Percentiles rank a stretch among this genome's conserved stretches.
Evolutionary conservation across 2,888 invertebrate genomes (phyloP).

Genomic region (Odontomyia ornata): DNA sequence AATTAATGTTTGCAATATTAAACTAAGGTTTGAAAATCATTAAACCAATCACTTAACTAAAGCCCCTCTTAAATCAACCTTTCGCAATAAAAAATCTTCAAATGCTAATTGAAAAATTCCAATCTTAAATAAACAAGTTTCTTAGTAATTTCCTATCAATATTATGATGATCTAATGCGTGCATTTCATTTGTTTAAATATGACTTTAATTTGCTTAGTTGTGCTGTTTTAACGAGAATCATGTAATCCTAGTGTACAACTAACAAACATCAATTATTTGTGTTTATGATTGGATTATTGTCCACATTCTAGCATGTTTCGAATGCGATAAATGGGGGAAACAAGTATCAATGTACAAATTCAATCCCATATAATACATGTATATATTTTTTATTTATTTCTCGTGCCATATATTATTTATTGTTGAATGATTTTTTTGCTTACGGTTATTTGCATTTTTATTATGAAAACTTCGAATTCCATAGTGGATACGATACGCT

Average conservation of each 20-base stretch:
- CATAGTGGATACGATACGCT: not conserved
- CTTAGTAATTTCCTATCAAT: not conserved
- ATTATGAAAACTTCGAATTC: slow-evolving; percentile 12
- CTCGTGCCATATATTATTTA: not conserved
- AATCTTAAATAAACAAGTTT: not conserved
- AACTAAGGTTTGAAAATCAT: too few species aligned
- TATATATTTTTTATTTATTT: slow-evolving; percentile 3
- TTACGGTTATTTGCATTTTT: slow-evolving; percentile 31
- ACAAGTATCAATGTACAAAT: not conserved
- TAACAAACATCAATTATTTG: not conserved
- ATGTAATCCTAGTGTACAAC: not conserved
- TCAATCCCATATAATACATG: not conserved
- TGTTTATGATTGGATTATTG: slow-evolving; percentile 4
- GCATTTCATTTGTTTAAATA: not conserved
- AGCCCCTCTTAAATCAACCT: too few species aligned
- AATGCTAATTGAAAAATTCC: slow-evolving; percentile 11
- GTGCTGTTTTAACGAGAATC: not conserved
- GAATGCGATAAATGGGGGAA: not conserved
- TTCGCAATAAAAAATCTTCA: not conserved
- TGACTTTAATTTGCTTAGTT: not conserved
- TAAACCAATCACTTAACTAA: too few species aligned
- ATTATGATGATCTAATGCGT: slow-evolving; percentile 4
- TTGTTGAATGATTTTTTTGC: not conserved
- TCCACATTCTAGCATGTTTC: not conserved
- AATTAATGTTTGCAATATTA: too few species aligned